A percentile compares a stretch with the other conserved stretches of the same genome.
phyloP scores from a whole-genome alignment of 2,888 invertebrate genomes.

The Pterostichus madidus region DNA sequence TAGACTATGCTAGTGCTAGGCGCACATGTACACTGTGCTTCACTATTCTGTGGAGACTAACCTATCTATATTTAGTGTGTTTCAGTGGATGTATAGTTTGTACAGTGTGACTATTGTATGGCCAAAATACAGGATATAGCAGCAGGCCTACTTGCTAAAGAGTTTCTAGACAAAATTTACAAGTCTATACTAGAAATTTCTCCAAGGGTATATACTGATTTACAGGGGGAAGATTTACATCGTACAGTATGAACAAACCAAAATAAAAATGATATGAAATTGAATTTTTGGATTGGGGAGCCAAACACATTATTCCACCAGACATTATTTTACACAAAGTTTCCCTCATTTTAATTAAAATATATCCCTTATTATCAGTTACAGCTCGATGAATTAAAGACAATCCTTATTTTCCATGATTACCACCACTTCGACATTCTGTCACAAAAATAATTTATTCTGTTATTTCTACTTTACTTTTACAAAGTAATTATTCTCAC shows the following conservation, averaged over 20 bases:
- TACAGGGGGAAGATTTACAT: conserved; percentile 36
- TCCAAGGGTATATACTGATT: conserved; percentile 34
- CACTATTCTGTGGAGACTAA: neutral
- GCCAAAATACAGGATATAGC: conserved; percentile 52
- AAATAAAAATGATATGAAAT: conserved; percentile 25
- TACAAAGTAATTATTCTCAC: too few relatives aligned
- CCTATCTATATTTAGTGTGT: neutral
- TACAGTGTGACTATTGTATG: conserved; percentile 35
- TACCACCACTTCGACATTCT: too few relatives aligned
- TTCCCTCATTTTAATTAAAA: too few relatives aligned
- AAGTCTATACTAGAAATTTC: conserved; percentile 40
- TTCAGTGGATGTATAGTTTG: conserved; percentile 32
- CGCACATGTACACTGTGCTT: neutral
- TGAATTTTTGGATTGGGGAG: conserved; percentile 18
- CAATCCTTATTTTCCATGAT: too few relatives aligned
- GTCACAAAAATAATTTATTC: too few relatives aligned
- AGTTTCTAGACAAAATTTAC: conserved; percentile 44
- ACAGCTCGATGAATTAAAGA: too few relatives aligned
- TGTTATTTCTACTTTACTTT: too few relatives aligned
- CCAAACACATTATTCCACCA: conserved; percentile 13
- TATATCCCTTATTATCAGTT: too few relatives aligned
- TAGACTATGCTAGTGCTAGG: neutral
- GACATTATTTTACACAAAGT: neutral
- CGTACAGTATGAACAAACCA: neutral
- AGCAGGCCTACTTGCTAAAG: conserved; percentile 54